These are phyloP conservation scores for Synodontis membranacea DNA, from an alignment of 2,113 vertebrate species.

Conservation along the genomic window DNA sequence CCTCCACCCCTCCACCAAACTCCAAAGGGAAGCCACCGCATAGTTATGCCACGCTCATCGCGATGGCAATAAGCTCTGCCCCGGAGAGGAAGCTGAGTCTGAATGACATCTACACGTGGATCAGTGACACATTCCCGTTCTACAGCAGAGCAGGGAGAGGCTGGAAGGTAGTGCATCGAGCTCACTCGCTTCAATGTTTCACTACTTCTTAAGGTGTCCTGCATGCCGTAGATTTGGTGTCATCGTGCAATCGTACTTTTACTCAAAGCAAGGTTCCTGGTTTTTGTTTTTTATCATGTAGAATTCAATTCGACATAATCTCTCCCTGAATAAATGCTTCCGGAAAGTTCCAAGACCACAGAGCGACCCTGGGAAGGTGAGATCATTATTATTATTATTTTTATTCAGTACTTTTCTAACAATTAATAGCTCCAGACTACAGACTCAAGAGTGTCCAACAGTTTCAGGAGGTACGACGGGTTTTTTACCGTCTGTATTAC, in stretches of 20 bases:
- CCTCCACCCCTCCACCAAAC: conserved; percentile 71
- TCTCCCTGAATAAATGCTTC: conserved; percentile 97
- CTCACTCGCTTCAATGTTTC: not conserved
- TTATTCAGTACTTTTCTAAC: too few species aligned
- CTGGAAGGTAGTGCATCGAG: conserved; percentile 83
- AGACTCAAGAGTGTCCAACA: not conserved
- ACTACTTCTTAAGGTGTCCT: not conserved
- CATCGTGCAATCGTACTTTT: not conserved
- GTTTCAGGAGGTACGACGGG: not conserved
- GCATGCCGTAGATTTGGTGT: too few species aligned
- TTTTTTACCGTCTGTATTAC: not conserved
- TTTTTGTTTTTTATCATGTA: conserved; percentile 60
- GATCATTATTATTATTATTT: too few species aligned
- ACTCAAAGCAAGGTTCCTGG: not conserved
- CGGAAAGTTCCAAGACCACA: conserved; percentile 94
- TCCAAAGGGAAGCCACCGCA: conserved; percentile 93
- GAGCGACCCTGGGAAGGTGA: conserved; percentile 94
- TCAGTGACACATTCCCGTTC: conserved; percentile 92
- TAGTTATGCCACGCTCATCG: conserved; percentile 95
- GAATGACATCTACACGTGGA: conserved; percentile 98
- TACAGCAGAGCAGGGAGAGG: conserved; percentile 92
- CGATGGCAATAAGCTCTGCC: conserved; percentile 91
- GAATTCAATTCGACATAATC: conserved; percentile 97
- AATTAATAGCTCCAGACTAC: not conserved
- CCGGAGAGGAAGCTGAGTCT: conserved; percentile 91